phyloP scores from a whole-genome alignment of 2,797 vertebrate species.

The Nannoperca australis region DNA sequence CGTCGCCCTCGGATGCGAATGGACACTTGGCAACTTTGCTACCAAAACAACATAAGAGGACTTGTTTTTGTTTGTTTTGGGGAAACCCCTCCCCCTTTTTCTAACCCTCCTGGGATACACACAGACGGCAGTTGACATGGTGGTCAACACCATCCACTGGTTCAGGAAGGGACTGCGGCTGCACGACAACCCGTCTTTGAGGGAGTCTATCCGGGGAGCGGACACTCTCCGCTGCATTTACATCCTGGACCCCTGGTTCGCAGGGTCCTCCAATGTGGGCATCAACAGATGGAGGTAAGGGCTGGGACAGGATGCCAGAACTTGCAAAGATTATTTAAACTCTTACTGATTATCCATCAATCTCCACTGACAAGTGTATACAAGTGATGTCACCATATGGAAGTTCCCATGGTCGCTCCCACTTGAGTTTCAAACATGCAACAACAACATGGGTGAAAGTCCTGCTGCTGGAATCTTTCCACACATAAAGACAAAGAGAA shows the following conservation, averaged over 20 bases:
- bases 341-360: background rate
- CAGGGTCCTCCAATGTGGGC: slow-evolving; percentile 94
- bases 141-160: slow-evolving; percentile 94
- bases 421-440: background rate
- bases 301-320: background rate
- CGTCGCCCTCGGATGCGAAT: background rate
- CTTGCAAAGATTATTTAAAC: background rate
- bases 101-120: background rate
- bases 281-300: slow-evolving; percentile 97
- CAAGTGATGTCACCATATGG: background rate
- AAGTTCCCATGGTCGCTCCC: background rate
- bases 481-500: background rate
- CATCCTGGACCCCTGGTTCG: slow-evolving; percentile 97
- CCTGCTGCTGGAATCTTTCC: too few species aligned
- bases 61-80: background rate
- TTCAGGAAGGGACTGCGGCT: slow-evolving; percentile 95
- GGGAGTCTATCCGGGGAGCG: slow-evolving; percentile 89
- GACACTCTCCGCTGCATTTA: slow-evolving; percentile 93
- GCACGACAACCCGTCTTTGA: slow-evolving; percentile 94
- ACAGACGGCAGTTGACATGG: slow-evolving; percentile 80
- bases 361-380: background rate
- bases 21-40: slow-evolving; percentile 6
- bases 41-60: slow-evolving; percentile 3
- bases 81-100: background rate
- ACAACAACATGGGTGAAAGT: too few species aligned